These are phyloP conservation scores for Anastrepha obliqua DNA, from an alignment of 1,140 invertebrate genomes.

Conservation along the genomic window DNA sequence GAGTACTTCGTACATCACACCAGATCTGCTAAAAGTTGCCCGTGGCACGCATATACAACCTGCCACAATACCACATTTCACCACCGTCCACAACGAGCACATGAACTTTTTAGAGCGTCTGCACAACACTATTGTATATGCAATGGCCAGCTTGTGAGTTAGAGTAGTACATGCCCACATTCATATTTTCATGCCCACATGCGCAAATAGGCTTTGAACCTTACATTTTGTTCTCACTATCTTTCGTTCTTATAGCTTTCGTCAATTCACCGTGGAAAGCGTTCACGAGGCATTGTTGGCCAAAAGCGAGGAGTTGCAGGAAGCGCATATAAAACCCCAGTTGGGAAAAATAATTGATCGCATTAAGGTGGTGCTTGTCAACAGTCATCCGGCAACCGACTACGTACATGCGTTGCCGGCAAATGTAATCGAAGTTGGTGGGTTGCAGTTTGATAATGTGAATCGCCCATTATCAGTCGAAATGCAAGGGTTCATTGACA, in stretches of 20 bases:
- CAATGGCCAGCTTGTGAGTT: constrained; percentile 62
- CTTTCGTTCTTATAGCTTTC: constrained; percentile 28
- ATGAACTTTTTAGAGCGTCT: constrained; percentile 68
- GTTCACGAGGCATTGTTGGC: constrained; percentile 8
- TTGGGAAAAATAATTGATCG: constrained; percentile 37
- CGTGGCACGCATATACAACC: constrained; percentile 63
- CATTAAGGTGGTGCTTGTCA: constrained; percentile 72
- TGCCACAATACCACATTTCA: constrained; percentile 61
- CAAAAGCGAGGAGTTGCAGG: not conserved
- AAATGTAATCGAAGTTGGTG: constrained; percentile 77
- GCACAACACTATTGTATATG: constrained; percentile 65
- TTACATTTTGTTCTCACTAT: not conserved
- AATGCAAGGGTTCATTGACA: constrained; percentile 62
- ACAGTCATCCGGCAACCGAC: constrained; percentile 74
- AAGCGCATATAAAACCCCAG: not conserved
- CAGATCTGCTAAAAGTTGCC: constrained; percentile 57
- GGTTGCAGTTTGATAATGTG: constrained; percentile 71
- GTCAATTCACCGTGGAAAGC: not conserved
- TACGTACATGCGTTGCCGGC: constrained; percentile 74
- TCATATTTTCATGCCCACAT: not conserved
- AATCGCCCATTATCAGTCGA: constrained; percentile 64
- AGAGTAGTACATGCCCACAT: not conserved
- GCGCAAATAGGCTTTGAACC: not conserved
- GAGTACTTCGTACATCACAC: constrained; percentile 63
- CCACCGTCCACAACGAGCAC: constrained; percentile 55